Evolutionary conservation across 2,797 vertebrate species (phyloP).

Genomic region (Echeneis naucrates): DNA sequence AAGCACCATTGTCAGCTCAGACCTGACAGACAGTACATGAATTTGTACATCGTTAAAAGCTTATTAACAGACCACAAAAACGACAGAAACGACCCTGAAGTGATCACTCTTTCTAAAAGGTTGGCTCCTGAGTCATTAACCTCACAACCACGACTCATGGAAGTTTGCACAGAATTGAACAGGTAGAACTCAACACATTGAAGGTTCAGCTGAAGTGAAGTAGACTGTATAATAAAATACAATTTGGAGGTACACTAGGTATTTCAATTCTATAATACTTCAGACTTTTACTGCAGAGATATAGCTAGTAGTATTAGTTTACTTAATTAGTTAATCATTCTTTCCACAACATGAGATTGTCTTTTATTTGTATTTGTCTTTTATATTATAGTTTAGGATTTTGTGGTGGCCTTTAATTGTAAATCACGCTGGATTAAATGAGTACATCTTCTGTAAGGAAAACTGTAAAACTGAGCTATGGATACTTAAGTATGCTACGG

Average conservation of each 20-base stretch:
- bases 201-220: not conserved
- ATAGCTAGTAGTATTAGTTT: not conserved
- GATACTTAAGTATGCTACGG: not conserved
- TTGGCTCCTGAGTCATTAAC: not conserved
- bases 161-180: not conserved
- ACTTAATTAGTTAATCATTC: too few species aligned
- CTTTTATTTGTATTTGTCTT: too few species aligned
- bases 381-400: too few species aligned
- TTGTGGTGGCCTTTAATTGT: too few species aligned
- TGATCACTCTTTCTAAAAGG: not conserved
- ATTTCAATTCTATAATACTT: too few species aligned
- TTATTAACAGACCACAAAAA: slow-evolving; percentile 24
- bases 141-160: not conserved
- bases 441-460: not conserved
- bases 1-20: slow-evolving; percentile 13
- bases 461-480: not conserved
- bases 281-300: too few species aligned
- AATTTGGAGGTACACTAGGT: not conserved
- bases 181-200: not conserved
- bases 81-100: slow-evolving; percentile 3
- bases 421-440: too few species aligned
- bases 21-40: not conserved
- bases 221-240: not conserved
- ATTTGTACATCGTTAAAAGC: slow-evolving; percentile 17
- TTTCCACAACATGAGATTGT: too few species aligned